phyloP scores from a whole-genome alignment of 2,888 invertebrate species.

The Drosophila affinis region DNA sequence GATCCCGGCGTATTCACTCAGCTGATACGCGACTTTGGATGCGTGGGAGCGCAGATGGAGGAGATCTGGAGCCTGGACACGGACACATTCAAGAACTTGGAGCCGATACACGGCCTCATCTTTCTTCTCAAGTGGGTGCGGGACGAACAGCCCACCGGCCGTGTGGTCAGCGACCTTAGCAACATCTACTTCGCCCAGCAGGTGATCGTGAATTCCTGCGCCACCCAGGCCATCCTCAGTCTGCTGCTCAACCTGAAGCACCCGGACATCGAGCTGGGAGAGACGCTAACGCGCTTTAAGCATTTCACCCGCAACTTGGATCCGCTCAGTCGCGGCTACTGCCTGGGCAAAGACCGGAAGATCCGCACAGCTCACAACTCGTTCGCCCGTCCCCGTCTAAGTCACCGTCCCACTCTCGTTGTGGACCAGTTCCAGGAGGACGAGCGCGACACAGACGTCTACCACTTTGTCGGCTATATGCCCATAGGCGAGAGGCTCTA shows the following conservation, averaged over 20 bases:
- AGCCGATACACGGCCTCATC: slow-evolving; percentile 98
- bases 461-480: slow-evolving; percentile 98
- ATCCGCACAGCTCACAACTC: slow-evolving; percentile 98
- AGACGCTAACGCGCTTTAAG: slow-evolving; percentile 85
- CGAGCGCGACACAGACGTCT: slow-evolving; percentile 93
- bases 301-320: slow-evolving; percentile 95
- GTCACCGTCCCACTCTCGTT: slow-evolving; percentile 87
- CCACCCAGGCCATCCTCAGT: slow-evolving; percentile 98
- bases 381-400: slow-evolving; percentile 90
- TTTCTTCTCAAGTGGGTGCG: slow-evolving; percentile 98
- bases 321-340: slow-evolving; percentile 89
- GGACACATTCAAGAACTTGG: slow-evolving; percentile 93
- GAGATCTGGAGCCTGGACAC: slow-evolving; percentile 98
- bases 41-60: slow-evolving; percentile 97
- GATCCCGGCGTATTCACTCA: slow-evolving; percentile 99
- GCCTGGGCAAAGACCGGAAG: slow-evolving; percentile 96
- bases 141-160: slow-evolving; percentile 91
- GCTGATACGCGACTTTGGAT: slow-evolving; percentile 96
- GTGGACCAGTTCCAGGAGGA: slow-evolving; percentile 89
- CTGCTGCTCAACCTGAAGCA: slow-evolving; percentile 95
- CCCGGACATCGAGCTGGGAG: slow-evolving; percentile 92
- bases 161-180: slow-evolving; percentile 86
- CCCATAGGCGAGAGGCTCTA: slow-evolving; percentile 96
- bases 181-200: slow-evolving; percentile 98
- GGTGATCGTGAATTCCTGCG: slow-evolving; percentile 99